phyloP scores from a whole-genome alignment of 92 coral and sea anemone genomes.

The Montipora capitata region DNA sequence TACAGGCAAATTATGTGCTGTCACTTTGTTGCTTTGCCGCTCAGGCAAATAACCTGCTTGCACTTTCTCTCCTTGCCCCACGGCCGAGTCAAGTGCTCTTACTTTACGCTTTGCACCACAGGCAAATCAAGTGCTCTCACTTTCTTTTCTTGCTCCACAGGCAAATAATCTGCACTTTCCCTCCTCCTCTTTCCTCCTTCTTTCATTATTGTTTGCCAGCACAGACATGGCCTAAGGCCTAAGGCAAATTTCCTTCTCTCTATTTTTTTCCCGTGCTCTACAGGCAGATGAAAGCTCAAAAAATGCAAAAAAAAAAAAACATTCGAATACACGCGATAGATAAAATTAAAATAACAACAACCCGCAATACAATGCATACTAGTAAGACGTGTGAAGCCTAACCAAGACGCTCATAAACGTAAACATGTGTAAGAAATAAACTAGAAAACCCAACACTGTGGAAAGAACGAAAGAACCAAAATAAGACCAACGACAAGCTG shows the following conservation, averaged over 20 bases:
- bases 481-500: no score
- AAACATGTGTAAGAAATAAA: no score
- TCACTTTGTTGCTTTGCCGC: background rate
- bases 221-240: no score
- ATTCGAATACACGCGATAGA: background rate
- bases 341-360: conserved; percentile 10
- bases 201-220: background rate
- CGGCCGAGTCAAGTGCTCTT: background rate
- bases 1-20: background rate
- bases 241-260: background rate
- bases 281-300: background rate
- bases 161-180: background rate
- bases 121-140: background rate
- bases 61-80: background rate
- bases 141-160: background rate
- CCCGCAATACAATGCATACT: background rate
- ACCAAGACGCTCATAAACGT: no score
- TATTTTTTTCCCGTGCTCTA: background rate
- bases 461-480: no score
- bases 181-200: background rate
- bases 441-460: no score
- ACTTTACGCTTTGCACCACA: background rate
- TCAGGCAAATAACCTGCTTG: background rate
- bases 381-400: no score
- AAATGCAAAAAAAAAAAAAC: background rate